Percentiles rank a stretch among this genome's conserved stretches.
phyloP scores from a whole-genome alignment of 1,140 invertebrate species.

The Argopecten irradians region DNA sequence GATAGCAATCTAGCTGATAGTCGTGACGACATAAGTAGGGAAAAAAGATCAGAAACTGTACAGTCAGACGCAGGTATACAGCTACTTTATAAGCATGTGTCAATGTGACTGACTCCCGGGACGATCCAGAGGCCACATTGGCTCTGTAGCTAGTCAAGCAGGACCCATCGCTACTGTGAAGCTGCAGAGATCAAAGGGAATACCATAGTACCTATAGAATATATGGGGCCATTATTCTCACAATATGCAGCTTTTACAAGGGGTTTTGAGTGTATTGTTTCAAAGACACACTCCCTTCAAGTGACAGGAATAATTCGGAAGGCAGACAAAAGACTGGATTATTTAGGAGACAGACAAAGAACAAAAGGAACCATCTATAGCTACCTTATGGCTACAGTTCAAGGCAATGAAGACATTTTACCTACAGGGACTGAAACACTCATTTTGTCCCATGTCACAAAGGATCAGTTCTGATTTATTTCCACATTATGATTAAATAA shows the following conservation, averaged over 20 bases:
- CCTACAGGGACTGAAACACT: not conserved
- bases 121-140: not conserved
- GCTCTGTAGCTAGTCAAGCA: not conserved
- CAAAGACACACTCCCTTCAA: not conserved
- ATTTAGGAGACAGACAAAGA: not conserved
- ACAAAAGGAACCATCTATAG: not conserved
- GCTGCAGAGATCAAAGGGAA: conserved; percentile 11
- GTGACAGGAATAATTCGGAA: not conserved
- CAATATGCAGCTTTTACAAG: not conserved
- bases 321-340: not conserved
- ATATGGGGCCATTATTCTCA: not conserved
- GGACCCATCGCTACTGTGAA: not conserved
- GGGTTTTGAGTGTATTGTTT: not conserved
- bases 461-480: not conserved
- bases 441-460: not conserved
- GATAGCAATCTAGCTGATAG: not conserved
- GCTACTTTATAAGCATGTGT: not conserved
- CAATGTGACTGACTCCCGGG: not conserved
- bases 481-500: conserved; percentile 4
- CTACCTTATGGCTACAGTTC: not conserved
- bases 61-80: not conserved
- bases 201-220: not conserved
- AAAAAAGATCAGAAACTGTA: not conserved
- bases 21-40: not conserved
- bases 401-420: not conserved